phyloP scores from a whole-genome alignment of 2,797 vertebrate species.

The Mergus octosetaceus region DNA sequence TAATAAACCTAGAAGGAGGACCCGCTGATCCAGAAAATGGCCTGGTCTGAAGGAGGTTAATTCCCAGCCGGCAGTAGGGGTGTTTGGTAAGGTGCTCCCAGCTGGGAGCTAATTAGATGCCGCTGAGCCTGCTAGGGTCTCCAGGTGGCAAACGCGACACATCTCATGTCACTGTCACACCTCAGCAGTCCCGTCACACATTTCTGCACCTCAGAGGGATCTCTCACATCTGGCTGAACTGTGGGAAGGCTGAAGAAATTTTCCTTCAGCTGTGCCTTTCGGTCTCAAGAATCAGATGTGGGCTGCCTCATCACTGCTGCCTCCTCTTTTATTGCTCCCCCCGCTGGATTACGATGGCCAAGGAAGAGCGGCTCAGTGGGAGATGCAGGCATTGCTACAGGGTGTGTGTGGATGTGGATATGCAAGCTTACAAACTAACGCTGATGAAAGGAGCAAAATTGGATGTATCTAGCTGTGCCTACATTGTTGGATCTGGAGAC shows the following conservation, averaged over 20 bases:
- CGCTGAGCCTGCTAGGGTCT: not conserved
- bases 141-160: not conserved
- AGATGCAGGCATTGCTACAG: not conserved
- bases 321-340: not conserved
- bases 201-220: not conserved
- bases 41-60: not conserved
- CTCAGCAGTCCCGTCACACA: not conserved
- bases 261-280: not conserved
- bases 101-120: conserved; percentile 14
- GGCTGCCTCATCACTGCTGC: rapidly evolving
- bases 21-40: not conserved
- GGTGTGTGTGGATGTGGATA: rapidly evolving
- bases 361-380: not conserved
- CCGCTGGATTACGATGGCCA: not conserved
- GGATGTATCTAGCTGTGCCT: not conserved
- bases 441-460: not conserved
- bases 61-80: not conserved
- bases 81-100: not conserved
- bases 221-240: conserved; percentile 15
- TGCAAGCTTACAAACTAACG: not conserved
- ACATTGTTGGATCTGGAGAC: not conserved
- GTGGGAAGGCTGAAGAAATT: conserved; percentile 12
- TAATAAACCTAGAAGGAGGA: not conserved
- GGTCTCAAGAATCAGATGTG: not conserved
- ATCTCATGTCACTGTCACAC: not conserved